These are phyloP conservation scores for Smutsia temminckii DNA, from an alignment of 2,797 vertebrate genomes.

Conservation along the genomic window DNA sequence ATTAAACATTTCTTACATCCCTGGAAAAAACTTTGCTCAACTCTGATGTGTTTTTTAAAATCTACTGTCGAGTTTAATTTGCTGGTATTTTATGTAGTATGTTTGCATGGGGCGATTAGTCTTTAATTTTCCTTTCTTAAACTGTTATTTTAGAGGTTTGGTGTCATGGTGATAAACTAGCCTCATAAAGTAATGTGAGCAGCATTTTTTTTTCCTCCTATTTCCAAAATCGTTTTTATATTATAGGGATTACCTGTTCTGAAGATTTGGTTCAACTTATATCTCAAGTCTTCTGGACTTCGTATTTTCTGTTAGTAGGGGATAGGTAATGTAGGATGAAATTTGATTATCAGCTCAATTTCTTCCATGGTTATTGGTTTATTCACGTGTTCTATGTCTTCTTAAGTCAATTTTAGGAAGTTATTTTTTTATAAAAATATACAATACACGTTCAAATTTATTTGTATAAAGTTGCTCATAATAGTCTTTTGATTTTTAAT, in stretches of 20 bases:
- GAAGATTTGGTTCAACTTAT: neutral
- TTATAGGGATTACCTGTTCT: neutral
- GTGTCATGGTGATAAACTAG: neutral
- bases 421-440: neutral
- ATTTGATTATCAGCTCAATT: neutral
- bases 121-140: slow-evolving; percentile 30
- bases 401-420: neutral
- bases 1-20: slow-evolving; percentile 42
- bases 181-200: slow-evolving; percentile 19
- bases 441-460: neutral
- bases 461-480: neutral
- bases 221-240: neutral
- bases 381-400: neutral
- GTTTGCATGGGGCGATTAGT: neutral
- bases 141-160: neutral
- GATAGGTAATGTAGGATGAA: neutral
- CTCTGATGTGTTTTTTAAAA: neutral
- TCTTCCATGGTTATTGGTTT: neutral
- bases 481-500: neutral
- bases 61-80: slow-evolving; percentile 16
- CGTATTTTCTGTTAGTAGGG: neutral
- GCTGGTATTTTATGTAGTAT: neutral
- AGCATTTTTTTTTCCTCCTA: neutral
- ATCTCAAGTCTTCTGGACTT: slow-evolving; percentile 5
- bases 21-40: neutral